Base-by-base conservation (phyloP, 37 sponge, comb jelly and placozoan genomes). In the Oscarella lobularis region DNA sequence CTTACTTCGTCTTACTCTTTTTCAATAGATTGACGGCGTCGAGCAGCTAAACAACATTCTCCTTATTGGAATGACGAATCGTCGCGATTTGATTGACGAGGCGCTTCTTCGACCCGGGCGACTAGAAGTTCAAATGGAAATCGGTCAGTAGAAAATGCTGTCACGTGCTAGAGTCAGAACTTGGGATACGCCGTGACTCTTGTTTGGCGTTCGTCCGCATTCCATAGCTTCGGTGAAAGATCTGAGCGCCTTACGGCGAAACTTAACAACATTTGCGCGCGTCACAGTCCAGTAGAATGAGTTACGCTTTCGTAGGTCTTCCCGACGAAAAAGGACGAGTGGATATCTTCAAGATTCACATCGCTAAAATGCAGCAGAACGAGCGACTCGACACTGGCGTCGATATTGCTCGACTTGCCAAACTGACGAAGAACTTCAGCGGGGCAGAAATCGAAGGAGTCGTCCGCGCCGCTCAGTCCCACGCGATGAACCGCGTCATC, bases 11-110 rank as follows among this genome's bases (percentile, higher is more conserved):
- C n/a, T n/a, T n/a, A n/a, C n/a, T n/a, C n/a, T n/a, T n/a, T n/a
- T n/a, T n/a, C n/a, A 9, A 31, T 38, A 88, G 88, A 88, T 98
- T 5, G 99, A 98, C 73, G 99, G 99, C 36, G 92, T 98, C 60
- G 90, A 98, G 36, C 95, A 98, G 72, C 82, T 98, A 31, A 94
- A 98, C 83, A 98, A 98, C 79, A 90, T 98, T 3, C 90, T 98
- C 20, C 40, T 98, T 40, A 98, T 98, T 39, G 99, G 86, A 0
- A 97, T 90, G 95, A 94, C 98, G 67, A 90, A 88, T 70, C 79
- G 99, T 69, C 88, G 81, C 68, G 99, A 98, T 55, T 69, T 98
- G 87, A 94, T 98, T 30, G 99, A 98, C 65, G 95, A 98, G 31
- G 99, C 99, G 31, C 83, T 98, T 34, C 90, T 98, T 32, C 77